Percentiles rank a stretch among this genome's conserved stretches.
These are phyloP conservation scores for Trinorchestia longiramus DNA, from an alignment of 1,140 invertebrate genomes.

Conservation along the genomic window DNA sequence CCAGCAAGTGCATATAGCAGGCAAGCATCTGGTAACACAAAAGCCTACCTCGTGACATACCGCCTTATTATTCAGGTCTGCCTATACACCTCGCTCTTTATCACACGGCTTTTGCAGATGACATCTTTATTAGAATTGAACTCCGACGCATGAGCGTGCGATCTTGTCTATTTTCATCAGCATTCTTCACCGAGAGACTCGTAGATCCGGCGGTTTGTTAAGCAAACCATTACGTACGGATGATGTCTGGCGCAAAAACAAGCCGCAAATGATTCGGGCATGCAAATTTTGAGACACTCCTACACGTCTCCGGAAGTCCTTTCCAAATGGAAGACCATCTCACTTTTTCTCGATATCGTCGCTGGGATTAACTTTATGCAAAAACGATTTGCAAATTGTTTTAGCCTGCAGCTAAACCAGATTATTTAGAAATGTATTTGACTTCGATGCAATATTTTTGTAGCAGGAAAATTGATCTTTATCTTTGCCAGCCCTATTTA, in stretches of 20 bases:
- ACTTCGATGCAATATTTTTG: too few relatives aligned
- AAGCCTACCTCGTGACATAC: constrained; percentile 25
- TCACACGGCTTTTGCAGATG: constrained; percentile 15
- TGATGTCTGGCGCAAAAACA: constrained; percentile 44
- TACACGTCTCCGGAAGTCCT: background rate
- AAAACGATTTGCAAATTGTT: background rate
- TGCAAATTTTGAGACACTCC: background rate
- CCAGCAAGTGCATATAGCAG: background rate
- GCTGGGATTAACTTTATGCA: background rate
- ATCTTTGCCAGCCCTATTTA: too few relatives aligned
- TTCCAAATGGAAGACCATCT: background rate
- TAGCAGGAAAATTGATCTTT: too few relatives aligned
- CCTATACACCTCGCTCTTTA: constrained; percentile 25
- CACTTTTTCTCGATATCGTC: background rate
- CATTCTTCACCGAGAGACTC: constrained; percentile 22
- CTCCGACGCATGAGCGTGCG: constrained; percentile 24
- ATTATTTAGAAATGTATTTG: too few relatives aligned
- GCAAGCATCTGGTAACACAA: background rate
- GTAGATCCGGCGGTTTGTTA: constrained; percentile 37
- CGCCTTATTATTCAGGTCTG: constrained; percentile 35
- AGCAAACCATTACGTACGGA: constrained; percentile 37
- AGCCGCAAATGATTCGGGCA: background rate
- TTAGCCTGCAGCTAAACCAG: too few relatives aligned
- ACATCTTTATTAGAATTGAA: constrained; percentile 54
- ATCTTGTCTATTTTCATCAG: constrained; percentile 51